Conservation (phyloP, 2,888 invertebrate genomes). For the Habroteleia sp. region DNA sequence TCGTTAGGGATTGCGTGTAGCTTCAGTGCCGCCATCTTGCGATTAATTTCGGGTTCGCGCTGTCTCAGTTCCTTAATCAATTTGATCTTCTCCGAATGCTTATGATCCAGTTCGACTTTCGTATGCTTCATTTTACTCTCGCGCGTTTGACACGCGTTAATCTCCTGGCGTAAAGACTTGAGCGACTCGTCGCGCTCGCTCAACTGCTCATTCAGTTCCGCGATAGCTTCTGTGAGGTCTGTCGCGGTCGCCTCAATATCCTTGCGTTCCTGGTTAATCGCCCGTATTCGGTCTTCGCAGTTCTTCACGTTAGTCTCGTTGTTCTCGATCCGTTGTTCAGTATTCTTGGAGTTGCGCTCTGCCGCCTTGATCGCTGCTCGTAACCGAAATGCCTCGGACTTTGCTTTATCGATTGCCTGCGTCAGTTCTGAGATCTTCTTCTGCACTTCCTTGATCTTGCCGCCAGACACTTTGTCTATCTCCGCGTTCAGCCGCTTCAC, state of each 20-base stretch:
- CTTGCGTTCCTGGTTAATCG: constrained; percentile 83
- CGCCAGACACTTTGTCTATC: constrained; percentile 87
- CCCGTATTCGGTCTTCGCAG: constrained; percentile 85
- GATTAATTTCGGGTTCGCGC: constrained; percentile 83
- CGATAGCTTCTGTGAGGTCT: constrained; percentile 82
- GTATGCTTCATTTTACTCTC: constrained; percentile 87
- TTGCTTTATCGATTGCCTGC: constrained; percentile 88
- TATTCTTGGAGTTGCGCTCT: constrained; percentile 87
- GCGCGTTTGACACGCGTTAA: constrained; percentile 83
- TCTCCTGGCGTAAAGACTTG: constrained; percentile 85
- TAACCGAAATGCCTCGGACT: constrained; percentile 85
- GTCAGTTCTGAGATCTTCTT: constrained; percentile 86
- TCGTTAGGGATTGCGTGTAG: constrained; percentile 85
- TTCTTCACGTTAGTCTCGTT: constrained; percentile 87
- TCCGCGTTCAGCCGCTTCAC: constrained; percentile 85
- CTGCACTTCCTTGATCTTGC: constrained; percentile 87
- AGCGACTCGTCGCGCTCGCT: constrained; percentile 84
- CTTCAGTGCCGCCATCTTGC: constrained; percentile 83
- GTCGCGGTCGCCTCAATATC: constrained; percentile 83
- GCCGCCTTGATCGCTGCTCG: constrained; percentile 87
- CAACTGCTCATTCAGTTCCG: constrained; percentile 83
- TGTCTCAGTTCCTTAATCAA: constrained; percentile 83
- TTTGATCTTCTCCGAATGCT: constrained; percentile 84
- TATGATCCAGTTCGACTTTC: constrained; percentile 89
- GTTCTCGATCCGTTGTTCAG: constrained; percentile 87